Evolutionary conservation across 1,140 invertebrate species (phyloP), one percentile per base, ranked within the genome.

Genomic region (Drosophila carrolli): DNA sequence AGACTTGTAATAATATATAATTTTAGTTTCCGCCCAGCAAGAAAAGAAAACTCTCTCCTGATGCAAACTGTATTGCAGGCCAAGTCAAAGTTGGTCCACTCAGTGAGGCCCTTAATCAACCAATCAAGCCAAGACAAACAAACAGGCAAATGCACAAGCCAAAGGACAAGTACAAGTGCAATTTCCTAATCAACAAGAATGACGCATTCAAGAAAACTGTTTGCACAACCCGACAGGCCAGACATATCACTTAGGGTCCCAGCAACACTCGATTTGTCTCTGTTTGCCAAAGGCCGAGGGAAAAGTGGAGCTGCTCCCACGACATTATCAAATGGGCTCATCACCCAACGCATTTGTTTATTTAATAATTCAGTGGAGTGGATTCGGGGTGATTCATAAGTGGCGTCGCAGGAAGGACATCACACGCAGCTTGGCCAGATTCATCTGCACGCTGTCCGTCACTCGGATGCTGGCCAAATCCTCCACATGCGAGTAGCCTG

Each of bases 351-450:
- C 60, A 67, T 65, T 71, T 88, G 83, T 82, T 88, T 78, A 75
- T 86, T 88, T 68, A 82, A 88, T 86, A 88, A 79, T 88, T 86
- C 35, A 88, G 61, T 60, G n/a, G 53, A 57, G 56, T 43, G 41
- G 43, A 35, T 41, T 41, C 50, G n/a, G 23, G 16, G 19, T 43
- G 37, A 74, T 81, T 75, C 71, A 75, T 62, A 79, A 62, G 71
- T 73, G 83, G 48, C 80, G 61, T 10, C 81, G 84, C 55, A 91
- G 55, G 68, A 91, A 91, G 48, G 78, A 77, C 67, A 91, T 86
- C 37, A 91, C 83, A 40, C 81, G 78, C 65, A 91, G 48, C 63
- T 91, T 91, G 72, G 81, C 80, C 58, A 91, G 80, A 80, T 89
- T 91, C 82, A 91, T 88, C 54, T 81, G 50, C 40, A 91, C 73